Evolutionary conservation across 2,888 invertebrate genomes (phyloP).

Genomic region (Dicranocentrus wangi): DNA sequence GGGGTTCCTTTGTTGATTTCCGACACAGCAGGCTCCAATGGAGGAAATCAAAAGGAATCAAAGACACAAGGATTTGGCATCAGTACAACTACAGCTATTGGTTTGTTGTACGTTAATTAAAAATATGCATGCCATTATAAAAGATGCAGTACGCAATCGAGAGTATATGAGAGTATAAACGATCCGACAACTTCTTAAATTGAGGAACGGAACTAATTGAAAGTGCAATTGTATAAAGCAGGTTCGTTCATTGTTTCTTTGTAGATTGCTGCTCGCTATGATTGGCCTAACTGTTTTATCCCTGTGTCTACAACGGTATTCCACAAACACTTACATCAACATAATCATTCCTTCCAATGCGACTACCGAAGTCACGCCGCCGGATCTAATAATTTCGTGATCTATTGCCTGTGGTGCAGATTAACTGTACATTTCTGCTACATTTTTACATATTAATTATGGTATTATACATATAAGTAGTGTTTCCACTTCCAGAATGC

Average conservation of each 20-base stretch:
- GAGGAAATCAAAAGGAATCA: background rate
- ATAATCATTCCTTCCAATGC: slow-evolving; percentile 31
- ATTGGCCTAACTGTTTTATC: slow-evolving; percentile 22
- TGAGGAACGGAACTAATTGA: too few species aligned
- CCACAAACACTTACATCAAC: slow-evolving; percentile 37
- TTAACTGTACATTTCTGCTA: too few species aligned
- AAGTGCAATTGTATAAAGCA: too few species aligned
- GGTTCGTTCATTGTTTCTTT: background rate
- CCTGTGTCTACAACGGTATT: slow-evolving; percentile 37
- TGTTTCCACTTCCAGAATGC: too few species aligned
- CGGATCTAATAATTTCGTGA: too few species aligned
- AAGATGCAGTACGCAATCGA: background rate
- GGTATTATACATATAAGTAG: too few species aligned
- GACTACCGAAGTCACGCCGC: background rate
- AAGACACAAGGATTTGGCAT: background rate
- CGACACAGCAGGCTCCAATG: background rate
- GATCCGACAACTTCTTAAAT: too few species aligned
- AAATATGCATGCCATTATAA: background rate
- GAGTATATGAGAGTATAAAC: too few species aligned
- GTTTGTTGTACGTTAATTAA: slow-evolving; percentile 26
- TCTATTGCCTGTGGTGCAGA: too few species aligned
- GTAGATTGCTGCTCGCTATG: slow-evolving; percentile 34
- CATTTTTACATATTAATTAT: too few species aligned
- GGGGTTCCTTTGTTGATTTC: background rate
- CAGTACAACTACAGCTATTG: slow-evolving; percentile 35